Evolutionary conservation across 2,113 vertebrate genomes (phyloP).

Genomic region (Syngnathoides biaculeatus): DNA sequence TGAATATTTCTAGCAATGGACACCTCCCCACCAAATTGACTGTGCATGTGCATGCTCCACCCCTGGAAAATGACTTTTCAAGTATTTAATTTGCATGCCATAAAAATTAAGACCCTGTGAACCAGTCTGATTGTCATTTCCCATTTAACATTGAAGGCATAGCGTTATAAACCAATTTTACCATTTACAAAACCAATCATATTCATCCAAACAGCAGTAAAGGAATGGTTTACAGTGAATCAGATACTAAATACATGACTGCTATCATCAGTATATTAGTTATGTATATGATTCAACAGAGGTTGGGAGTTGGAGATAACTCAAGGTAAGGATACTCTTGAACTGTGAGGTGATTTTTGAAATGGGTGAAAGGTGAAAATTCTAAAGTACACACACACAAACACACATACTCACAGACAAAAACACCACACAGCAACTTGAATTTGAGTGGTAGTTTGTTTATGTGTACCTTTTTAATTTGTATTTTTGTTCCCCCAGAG

Average conservation of each 20-base stretch:
- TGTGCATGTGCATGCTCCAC: neutral
- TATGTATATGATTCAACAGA: neutral
- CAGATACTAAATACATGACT: neutral
- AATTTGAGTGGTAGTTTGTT: constrained; percentile 5
- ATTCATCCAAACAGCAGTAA: neutral
- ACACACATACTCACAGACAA: too few relatives aligned
- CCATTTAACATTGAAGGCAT: neutral
- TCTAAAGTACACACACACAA: too few relatives aligned
- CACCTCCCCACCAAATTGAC: neutral
- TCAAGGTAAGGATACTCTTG: neutral
- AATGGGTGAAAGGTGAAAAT: too few relatives aligned
- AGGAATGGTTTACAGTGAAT: neutral
- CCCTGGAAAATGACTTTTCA: constrained; percentile 7
- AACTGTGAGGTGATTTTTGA: neutral
- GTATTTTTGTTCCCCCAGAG: constrained; percentile 18
- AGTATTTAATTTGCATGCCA: constrained; percentile 8
- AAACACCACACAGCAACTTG: constrained; percentile 11
- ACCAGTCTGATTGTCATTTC: neutral
- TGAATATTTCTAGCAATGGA: neutral
- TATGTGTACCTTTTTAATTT: constrained; percentile 18
- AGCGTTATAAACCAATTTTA: neutral
- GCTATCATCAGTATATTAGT: neutral
- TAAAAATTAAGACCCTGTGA: neutral
- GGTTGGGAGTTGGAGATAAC: neutral
- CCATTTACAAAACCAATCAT: neutral